Conservation (phyloP, 2,797 vertebrate genomes). For the Astyanax mexicanus region DNA sequence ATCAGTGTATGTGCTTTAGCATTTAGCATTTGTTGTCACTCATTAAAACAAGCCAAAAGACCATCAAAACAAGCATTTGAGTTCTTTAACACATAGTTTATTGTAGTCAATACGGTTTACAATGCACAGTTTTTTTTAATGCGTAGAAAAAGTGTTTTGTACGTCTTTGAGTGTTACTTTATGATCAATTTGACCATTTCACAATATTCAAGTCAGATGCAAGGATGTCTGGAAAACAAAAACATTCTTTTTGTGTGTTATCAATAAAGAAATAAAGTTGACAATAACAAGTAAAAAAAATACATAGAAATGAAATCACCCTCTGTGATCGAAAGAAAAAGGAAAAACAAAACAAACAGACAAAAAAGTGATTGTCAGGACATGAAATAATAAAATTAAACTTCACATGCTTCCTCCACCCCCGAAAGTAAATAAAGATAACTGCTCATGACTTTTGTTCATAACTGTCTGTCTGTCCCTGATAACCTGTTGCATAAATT, state of each 20-base stretch:
- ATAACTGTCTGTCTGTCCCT: slow-evolving; percentile 79
- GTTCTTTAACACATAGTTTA: slow-evolving; percentile 78
- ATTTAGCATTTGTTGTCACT: too few relatives aligned
- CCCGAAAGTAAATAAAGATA: slow-evolving; percentile 65
- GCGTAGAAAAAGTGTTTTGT: slow-evolving; percentile 72
- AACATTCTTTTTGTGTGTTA: slow-evolving; percentile 72
- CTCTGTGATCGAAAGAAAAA: slow-evolving; percentile 72
- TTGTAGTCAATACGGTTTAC: slow-evolving; percentile 81
- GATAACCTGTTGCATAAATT: slow-evolving; percentile 83
- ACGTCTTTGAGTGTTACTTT: slow-evolving; percentile 59
- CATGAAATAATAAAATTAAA: slow-evolving; percentile 74
- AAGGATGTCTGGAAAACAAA: slow-evolving; percentile 74
- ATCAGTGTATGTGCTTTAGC: too few relatives aligned
- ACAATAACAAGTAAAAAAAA: slow-evolving; percentile 71
- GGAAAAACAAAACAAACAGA: slow-evolving; percentile 71
- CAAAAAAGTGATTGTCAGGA: slow-evolving; percentile 68
- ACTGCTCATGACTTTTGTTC: slow-evolving; percentile 72
- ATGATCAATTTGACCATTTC: slow-evolving; percentile 80
- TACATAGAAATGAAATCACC: slow-evolving; percentile 73
- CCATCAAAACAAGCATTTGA: slow-evolving; percentile 51
- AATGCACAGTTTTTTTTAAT: slow-evolving; percentile 76
- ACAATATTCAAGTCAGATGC: slow-evolving; percentile 83
- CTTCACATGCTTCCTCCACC: slow-evolving; percentile 79
- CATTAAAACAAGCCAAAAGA: too few relatives aligned
- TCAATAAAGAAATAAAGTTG: slow-evolving; percentile 74